phyloP scores from a whole-genome alignment of 2,113 vertebrate species.

The Sinocyclocheilus anophthalmus region DNA sequence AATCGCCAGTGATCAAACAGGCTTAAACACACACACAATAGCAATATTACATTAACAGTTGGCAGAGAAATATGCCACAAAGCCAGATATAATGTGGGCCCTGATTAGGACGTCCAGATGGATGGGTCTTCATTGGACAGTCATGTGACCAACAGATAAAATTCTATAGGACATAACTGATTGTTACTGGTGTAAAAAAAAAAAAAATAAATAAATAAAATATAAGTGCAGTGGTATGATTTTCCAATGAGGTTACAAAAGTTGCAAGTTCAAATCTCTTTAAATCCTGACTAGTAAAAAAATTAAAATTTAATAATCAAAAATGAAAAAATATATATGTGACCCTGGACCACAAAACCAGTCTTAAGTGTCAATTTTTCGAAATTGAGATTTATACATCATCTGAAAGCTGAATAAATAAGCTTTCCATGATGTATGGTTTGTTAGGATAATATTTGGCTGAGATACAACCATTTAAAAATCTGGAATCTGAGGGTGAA shows the following conservation, averaged over 20 bases:
- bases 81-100: not conserved
- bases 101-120: not conserved
- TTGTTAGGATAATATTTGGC: too few species aligned
- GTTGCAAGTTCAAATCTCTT: not conserved
- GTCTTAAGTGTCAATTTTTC: too few species aligned
- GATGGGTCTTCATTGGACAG: not conserved
- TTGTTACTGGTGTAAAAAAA: not conserved
- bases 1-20: not conserved
- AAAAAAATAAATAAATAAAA: not conserved
- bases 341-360: too few species aligned
- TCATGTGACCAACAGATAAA: not conserved
- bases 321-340: too few species aligned
- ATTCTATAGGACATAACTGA: not conserved
- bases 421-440: too few species aligned
- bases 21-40: not conserved
- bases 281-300: too few species aligned
- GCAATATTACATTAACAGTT: not conserved
- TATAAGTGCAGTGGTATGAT: not conserved
- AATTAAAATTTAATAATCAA: too few species aligned
- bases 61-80: not conserved
- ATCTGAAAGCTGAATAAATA: too few species aligned
- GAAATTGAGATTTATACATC: too few species aligned
- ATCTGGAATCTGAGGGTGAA: too few species aligned
- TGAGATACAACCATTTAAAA: too few species aligned
- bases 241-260: not conserved